These are phyloP conservation scores for Balaenoptera acutorostrata DNA, from an alignment of 2,113 vertebrate species.

Conservation along the genomic window DNA sequence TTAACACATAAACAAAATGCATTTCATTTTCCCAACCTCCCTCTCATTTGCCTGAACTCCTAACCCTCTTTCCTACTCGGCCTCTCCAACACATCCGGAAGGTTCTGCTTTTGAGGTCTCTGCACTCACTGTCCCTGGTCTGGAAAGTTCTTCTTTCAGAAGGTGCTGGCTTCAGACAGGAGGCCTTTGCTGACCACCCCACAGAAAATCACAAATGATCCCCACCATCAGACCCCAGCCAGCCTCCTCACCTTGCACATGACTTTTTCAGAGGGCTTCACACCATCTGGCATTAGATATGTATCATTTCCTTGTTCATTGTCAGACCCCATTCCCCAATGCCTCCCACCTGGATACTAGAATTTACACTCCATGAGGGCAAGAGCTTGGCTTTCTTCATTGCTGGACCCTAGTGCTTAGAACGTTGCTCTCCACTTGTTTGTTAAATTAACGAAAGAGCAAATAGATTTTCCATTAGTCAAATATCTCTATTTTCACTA, in stretches of 20 bases:
- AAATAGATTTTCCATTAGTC: background rate
- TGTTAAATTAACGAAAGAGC: conserved; percentile 2
- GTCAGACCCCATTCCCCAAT: background rate
- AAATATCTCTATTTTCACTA: background rate
- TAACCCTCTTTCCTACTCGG: background rate
- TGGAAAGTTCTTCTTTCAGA: background rate
- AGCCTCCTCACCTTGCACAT: too few relatives aligned
- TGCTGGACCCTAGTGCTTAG: background rate
- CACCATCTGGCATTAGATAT: background rate
- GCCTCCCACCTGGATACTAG: background rate
- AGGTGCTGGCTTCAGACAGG: background rate
- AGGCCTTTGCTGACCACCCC: background rate
- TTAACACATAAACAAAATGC: background rate
- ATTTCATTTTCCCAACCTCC: background rate
- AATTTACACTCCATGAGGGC: background rate
- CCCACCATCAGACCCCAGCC: too few relatives aligned
- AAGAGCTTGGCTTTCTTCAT: background rate
- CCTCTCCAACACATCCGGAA: background rate
- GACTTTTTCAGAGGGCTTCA: background rate
- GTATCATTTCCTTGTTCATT: background rate
- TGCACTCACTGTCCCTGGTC: background rate
- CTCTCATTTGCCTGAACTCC: background rate
- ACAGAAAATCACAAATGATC: background rate
- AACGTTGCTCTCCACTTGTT: background rate
- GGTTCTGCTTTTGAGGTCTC: rapidly evolving